Percentiles rank a stretch among this genome's conserved stretches.
phyloP scores from a whole-genome alignment of 2,888 invertebrate genomes.

The Parnassius orleans region DNA sequence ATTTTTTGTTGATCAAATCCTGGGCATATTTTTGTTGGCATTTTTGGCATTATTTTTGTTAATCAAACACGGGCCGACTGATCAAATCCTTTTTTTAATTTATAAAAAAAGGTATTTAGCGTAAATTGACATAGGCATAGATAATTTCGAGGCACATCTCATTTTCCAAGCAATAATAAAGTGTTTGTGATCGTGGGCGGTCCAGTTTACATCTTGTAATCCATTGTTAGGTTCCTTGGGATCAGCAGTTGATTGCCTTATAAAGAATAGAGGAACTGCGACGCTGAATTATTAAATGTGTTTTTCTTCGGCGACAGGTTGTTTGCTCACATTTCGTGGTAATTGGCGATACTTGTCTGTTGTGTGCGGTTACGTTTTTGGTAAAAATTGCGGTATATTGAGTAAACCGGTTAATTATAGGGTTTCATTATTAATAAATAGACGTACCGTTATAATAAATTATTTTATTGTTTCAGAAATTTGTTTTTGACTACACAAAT shows the following conservation, averaged over 20 bases:
- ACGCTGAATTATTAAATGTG: conserved; percentile 60
- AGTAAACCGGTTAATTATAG: conserved; percentile 21
- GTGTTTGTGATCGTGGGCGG: conserved; percentile 62
- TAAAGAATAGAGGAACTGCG: conserved; percentile 51
- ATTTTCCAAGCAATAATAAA: conserved; percentile 29
- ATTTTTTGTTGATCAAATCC: too few species aligned
- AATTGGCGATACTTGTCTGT: conserved; percentile 42
- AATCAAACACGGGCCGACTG: too few species aligned
- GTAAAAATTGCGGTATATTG: conserved; percentile 34
- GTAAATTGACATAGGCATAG: background rate
- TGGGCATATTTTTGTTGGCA: too few species aligned
- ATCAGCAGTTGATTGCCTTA: conserved; percentile 54
- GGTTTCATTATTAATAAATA: conserved; percentile 8
- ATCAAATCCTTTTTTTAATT: background rate
- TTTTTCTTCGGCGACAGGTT: conserved; percentile 59
- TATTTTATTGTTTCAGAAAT: background rate
- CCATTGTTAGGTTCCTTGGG: conserved; percentile 56
- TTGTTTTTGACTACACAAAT: background rate
- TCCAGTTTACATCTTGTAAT: conserved; percentile 68
- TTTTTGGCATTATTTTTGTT: background rate
- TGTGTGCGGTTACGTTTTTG: conserved; percentile 52
- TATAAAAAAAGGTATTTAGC: background rate
- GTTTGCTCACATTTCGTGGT: conserved; percentile 56
- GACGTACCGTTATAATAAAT: background rate
- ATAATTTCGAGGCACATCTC: conserved; percentile 16